Evolutionary conservation across 2,888 invertebrate genomes (phyloP).

Genomic region (Sepiola atlantica): DNA sequence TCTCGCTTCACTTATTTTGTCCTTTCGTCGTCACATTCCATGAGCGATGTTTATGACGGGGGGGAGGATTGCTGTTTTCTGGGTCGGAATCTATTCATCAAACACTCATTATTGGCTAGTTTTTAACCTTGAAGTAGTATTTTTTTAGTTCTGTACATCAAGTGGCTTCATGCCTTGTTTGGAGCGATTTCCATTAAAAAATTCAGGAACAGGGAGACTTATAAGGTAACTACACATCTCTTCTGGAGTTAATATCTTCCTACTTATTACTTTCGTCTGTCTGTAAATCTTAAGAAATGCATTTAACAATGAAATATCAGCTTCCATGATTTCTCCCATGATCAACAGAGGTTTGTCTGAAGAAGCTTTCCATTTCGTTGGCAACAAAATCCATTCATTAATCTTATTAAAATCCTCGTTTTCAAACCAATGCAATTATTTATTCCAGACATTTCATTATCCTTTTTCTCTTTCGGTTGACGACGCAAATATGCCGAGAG

Average conservation of each 20-base stretch:
- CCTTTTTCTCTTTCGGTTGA: not conserved
- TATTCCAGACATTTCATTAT: not conserved
- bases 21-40: no score
- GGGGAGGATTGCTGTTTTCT: no score
- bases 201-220: no score
- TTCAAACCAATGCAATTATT: slow-evolving; percentile 5
- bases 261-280: not conserved
- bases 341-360: not conserved
- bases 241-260: not conserved
- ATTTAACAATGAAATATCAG: not conserved
- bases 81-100: no score
- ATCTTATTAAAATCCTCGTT: slow-evolving; percentile 3
- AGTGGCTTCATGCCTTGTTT: no score
- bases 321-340: not conserved
- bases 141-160: no score
- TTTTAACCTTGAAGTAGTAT: no score
- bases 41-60: no score
- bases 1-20: no score
- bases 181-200: no score
- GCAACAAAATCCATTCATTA: not conserved
- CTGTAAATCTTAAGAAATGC: not conserved
- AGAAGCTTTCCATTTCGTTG: not conserved
- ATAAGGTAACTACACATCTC: no score
- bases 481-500: not conserved
- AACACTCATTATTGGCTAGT: no score